These are phyloP conservation scores for Benitochromis conjunctus DNA, from an alignment of 2,113 vertebrate genomes.

Conservation along the genomic window DNA sequence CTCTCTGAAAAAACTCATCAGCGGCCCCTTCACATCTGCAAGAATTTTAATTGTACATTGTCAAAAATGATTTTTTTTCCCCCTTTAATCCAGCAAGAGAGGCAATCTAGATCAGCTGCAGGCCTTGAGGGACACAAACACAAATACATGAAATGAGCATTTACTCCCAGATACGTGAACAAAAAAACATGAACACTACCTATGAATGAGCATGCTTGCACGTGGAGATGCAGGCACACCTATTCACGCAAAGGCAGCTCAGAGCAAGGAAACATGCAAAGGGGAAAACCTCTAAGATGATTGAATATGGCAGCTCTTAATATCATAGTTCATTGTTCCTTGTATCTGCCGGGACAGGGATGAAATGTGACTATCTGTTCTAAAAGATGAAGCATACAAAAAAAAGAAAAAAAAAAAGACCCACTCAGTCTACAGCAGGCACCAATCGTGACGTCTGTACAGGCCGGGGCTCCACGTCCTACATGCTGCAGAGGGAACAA, in stretches of 20 bases:
- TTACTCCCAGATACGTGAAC: neutral
- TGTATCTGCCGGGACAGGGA: neutral
- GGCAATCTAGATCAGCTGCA: conserved; percentile 17
- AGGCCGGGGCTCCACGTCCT: conserved; percentile 4
- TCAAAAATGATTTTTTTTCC: neutral
- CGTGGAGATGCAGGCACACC: neutral
- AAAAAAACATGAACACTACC: neutral
- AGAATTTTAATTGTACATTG: conserved; percentile 57
- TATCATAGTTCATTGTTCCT: neutral
- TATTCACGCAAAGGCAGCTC: neutral
- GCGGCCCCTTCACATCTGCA: conserved; percentile 36
- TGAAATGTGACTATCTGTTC: conserved; percentile 17
- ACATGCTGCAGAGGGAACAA: conserved; percentile 56
- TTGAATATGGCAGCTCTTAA: neutral
- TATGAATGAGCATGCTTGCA: neutral
- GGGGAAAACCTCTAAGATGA: conserved; percentile 8
- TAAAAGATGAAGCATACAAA: neutral
- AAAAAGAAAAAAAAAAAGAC: neutral
- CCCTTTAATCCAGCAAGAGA: neutral
- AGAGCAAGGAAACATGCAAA: neutral
- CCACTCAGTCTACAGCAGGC: neutral
- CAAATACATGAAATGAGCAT: neutral
- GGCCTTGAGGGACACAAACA: neutral
- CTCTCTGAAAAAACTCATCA: conserved; percentile 42
- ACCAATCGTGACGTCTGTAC: conserved; percentile 11